Base-by-base conservation (phyloP, 53 echinoderm and acorn worm species). In the Crossaster papposus region DNA sequence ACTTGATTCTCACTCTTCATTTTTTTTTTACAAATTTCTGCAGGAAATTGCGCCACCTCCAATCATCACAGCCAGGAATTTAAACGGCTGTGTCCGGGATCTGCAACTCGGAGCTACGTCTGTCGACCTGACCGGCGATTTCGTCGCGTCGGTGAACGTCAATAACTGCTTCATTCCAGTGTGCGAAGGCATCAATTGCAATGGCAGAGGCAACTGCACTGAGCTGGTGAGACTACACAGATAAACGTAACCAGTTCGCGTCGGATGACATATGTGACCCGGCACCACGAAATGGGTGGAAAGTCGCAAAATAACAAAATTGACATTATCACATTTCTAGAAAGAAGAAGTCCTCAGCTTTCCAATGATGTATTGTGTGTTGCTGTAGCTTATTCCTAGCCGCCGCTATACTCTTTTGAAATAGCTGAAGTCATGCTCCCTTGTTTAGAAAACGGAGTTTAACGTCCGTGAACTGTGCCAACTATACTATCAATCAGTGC, bases 121-220 rank as follows among this genome's bases (percentile, higher is more conserved):
- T 15, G 68, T 95, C 30, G 91, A 88, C 30, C 89, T 95, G 38
- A 44, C 83, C 18, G 37, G 23, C 26, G 88, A 82, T 58, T 90
- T 90, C 51, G 30, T n/a, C 23, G 83, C 24, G 34, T 89, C 90
- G 2, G 89, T 83, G 24, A 95, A 94, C 29, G 88, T 95, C 20
- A 89, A 54, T 26, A 90, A 95, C 76, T 95, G 95, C 55, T 74
- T 83, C 77, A 92, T 95, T 17, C 63, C 72, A 8, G 83, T 90
- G 1, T 95, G 95, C 70, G 84, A 94, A 1, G 72, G 53, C 38
- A 89, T 95, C 2, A 89, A 92, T 55, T 95, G 95, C 72, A 95
- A 89, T 68, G 90, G 88, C 30, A 74, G 93, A 64, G 95, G 95
- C 50, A 91, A 33, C 28, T 95, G 95, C 36, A 83, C 63, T n/a